phyloP scores from a whole-genome alignment of 2,888 invertebrate species.

The Drosophila demipolita region DNA sequence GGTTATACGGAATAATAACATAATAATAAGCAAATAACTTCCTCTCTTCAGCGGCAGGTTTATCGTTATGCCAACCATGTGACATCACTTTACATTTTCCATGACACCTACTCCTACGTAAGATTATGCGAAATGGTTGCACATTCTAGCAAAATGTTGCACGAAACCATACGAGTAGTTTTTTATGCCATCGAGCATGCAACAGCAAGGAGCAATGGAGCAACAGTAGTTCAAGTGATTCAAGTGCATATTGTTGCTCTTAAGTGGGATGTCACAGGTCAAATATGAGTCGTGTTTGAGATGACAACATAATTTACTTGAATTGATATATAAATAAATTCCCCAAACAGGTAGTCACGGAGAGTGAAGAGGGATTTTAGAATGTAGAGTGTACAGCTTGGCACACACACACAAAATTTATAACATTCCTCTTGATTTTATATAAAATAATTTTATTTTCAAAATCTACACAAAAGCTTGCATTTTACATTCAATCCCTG shows the following conservation, averaged over 20 bases:
- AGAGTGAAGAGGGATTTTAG: too few relatives aligned
- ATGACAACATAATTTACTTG: constrained; percentile 7
- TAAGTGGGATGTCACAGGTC: constrained; percentile 34
- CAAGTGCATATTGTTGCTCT: constrained; percentile 47
- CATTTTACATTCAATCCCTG: background rate
- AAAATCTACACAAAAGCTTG: background rate
- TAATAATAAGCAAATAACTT: constrained; percentile 52
- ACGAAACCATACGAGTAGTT: constrained; percentile 13
- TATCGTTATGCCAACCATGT: constrained; percentile 28
- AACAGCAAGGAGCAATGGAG: constrained; percentile 3
- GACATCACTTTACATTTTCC: constrained; percentile 9
- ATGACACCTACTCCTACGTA: constrained; percentile 13
- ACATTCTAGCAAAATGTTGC: constrained; percentile 31
- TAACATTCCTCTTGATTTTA: background rate
- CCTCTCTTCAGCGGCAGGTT: constrained; percentile 25
- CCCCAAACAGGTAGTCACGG: constrained; percentile 14
- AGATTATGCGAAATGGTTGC: constrained; percentile 41
- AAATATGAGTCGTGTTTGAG: constrained; percentile 3
- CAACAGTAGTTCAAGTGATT: constrained; percentile 29
- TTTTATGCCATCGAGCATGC: too few relatives aligned
- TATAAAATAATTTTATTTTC: background rate
- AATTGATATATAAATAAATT: constrained; percentile 9
- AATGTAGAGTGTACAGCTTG: background rate
- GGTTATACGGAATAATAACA: constrained; percentile 45
- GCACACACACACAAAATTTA: background rate